Base-by-base conservation (phyloP, 1,140 invertebrate genomes). In the Anagrus nilaparvatae region DNA sequence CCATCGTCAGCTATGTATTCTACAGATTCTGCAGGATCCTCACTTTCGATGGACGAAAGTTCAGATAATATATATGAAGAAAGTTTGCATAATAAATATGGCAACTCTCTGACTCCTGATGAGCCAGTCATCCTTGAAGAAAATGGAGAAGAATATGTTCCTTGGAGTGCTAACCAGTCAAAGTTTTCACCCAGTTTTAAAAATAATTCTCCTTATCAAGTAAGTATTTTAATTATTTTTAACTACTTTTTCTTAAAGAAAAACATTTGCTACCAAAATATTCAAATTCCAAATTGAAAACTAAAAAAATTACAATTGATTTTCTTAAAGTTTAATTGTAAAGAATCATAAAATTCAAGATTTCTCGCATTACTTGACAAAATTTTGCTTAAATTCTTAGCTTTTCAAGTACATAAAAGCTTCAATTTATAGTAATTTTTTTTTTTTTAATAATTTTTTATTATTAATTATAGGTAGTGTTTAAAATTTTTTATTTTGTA, bases 1-100 rank as follows among this genome's bases (percentile, higher is more conserved):
- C 76, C 74, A 13, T 68, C 60, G 16, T 67, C 65, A 28, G 73
- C 68, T 3, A 72, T 75, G 4, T 81, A 75, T 50, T 80, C 78
- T 2, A 77, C 73, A 1, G 81, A 83, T 50, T 81, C 78, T 5
- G 77, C 78, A 16, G 79, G 79, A 14, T 81, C 78, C 0, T 82
- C 79, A 4, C 61, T 80, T 4, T 82, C 79, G 23, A 74, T 82
- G 55, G 76, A 80, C 44, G 79, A 81, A 29, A 68, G 71, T 1
- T 71, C 70, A 1, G 66, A 59, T 35, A 68, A 56, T 30, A 50
- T 61, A 27, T 49, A 60, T 25, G 63, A 68, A 43, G 58, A 65
- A 40, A 46, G 50, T 19, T 53, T 51, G 1, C 54, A 51, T 1
- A 55, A 59, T 6, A 53, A 74, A 28, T 75, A 71, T 46, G 65